These are phyloP conservation scores for Hydrozoanthus tunicans DNA, from an alignment of 64 coral and sea anemone species.

Conservation along the genomic window DNA sequence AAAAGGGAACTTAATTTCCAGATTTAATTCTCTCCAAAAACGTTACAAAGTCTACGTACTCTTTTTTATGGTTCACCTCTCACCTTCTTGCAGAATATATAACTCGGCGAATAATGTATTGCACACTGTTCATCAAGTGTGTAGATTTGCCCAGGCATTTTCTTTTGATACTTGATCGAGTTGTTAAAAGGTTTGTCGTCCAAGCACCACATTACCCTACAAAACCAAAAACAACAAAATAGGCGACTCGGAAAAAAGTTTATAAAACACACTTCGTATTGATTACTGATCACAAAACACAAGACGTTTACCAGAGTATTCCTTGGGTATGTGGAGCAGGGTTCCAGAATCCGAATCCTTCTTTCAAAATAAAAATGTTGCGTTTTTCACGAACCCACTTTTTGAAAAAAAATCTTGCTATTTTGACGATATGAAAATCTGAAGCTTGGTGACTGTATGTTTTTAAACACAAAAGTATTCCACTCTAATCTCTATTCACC, in stretches of 20 bases:
- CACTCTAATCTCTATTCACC: too few relatives aligned
- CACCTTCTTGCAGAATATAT: constrained; percentile 62
- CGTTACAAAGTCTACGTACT: background rate
- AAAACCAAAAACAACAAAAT: background rate
- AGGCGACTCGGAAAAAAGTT: background rate
- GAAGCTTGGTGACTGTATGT: too few relatives aligned
- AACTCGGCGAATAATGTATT: constrained; percentile 42
- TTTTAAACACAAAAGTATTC: too few relatives aligned
- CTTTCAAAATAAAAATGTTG: too few relatives aligned
- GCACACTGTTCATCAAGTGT: constrained; percentile 59
- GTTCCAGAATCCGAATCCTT: too few relatives aligned
- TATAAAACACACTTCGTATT: background rate
- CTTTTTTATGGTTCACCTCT: constrained; percentile 6
- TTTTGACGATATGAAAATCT: too few relatives aligned
- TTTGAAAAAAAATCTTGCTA: too few relatives aligned
- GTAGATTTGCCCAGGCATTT: constrained; percentile 74
- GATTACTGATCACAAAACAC: background rate
- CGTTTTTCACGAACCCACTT: too few relatives aligned
- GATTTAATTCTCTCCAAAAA: background rate
- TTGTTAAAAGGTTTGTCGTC: constrained; percentile 66
- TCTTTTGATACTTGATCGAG: constrained; percentile 56
- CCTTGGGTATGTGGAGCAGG: too few relatives aligned
- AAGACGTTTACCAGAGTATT: too few relatives aligned
- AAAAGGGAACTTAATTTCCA: too few relatives aligned
- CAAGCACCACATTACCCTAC: constrained; percentile 75